Percentiles rank a stretch among this genome's conserved stretches.
These are phyloP conservation scores for Nipponacmea schrenckii DNA, from an alignment of 2,888 invertebrate species.

Conservation along the genomic window DNA sequence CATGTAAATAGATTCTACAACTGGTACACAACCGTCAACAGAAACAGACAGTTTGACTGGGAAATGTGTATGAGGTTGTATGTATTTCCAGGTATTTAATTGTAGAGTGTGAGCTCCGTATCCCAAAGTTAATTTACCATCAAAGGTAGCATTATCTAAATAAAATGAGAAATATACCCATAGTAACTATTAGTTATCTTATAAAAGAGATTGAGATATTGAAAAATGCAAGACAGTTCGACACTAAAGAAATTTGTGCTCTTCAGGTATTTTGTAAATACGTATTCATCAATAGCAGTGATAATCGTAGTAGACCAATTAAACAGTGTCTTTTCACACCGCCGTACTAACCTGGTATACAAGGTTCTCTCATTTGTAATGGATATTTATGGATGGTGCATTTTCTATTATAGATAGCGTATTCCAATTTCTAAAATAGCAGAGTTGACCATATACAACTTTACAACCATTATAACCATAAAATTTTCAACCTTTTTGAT, in stretches of 20 bases:
- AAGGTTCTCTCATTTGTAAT: constrained; percentile 15
- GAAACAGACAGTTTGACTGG: constrained; percentile 9
- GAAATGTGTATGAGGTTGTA: not conserved
- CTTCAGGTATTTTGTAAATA: too few species aligned
- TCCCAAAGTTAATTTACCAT: not conserved
- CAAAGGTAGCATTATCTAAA: not conserved
- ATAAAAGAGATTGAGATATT: too few species aligned
- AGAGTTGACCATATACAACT: too few species aligned
- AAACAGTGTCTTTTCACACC: too few species aligned
- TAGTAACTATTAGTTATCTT: too few species aligned
- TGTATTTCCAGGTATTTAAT: not conserved
- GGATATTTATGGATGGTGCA: constrained; percentile 12
- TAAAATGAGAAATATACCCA: too few species aligned
- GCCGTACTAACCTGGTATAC: constrained; percentile 14
- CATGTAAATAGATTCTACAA: constrained; percentile 12
- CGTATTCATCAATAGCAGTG: too few species aligned
- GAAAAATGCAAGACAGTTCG: too few species aligned
- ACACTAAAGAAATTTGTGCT: too few species aligned
- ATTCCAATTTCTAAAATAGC: constrained; percentile 10
- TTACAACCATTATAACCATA: too few species aligned
- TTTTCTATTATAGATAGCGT: constrained; percentile 1
- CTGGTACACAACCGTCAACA: constrained; percentile 13
- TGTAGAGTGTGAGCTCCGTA: not conserved
- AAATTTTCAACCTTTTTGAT: too few species aligned
- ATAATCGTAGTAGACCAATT: too few species aligned